Conservation (phyloP, 2,113 vertebrate genomes). For the Atherinomorus stipes region DNA sequence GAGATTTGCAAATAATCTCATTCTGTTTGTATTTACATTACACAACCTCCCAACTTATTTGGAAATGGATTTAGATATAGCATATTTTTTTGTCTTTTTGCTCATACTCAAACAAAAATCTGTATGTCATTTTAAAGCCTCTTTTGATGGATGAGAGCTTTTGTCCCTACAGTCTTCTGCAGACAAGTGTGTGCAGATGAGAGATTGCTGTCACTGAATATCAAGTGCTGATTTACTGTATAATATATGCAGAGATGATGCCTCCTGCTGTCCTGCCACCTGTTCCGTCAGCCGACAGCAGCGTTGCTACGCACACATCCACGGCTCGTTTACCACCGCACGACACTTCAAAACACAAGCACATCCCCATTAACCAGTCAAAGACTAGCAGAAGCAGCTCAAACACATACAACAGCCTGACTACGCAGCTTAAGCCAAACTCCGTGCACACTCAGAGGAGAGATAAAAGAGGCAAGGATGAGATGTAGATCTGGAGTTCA, state of each 20-base stretch:
- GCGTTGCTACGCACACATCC: slow-evolving; percentile 35
- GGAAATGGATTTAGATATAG: not conserved
- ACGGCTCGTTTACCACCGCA: slow-evolving; percentile 57
- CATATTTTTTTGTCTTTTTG: not conserved
- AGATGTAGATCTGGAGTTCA: slow-evolving; percentile 1
- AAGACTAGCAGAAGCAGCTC: slow-evolving; percentile 32
- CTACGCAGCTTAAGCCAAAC: not conserved
- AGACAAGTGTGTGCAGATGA: slow-evolving; percentile 47
- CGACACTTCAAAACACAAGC: slow-evolving; percentile 54
- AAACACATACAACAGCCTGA: slow-evolving; percentile 3
- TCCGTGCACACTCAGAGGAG: not conserved
- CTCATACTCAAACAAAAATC: not conserved
- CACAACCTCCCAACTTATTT: not conserved
- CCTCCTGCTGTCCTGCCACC: slow-evolving; percentile 80
- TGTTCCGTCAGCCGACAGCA: slow-evolving; percentile 73
- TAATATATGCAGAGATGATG: slow-evolving; percentile 77
- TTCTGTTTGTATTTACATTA: too few species aligned
- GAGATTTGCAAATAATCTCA: too few species aligned
- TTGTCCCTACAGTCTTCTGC: slow-evolving; percentile 7
- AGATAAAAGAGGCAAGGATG: slow-evolving; percentile 8
- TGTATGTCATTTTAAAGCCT: slow-evolving; percentile 30
- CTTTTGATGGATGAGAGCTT: slow-evolving; percentile 34
- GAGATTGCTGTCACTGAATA: slow-evolving; percentile 67
- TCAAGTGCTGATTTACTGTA: slow-evolving; percentile 74
- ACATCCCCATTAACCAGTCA: slow-evolving; percentile 57